Evolutionary conservation across 2,797 vertebrate species (phyloP).

Genomic region (Heterohyrax brucei): DNA sequence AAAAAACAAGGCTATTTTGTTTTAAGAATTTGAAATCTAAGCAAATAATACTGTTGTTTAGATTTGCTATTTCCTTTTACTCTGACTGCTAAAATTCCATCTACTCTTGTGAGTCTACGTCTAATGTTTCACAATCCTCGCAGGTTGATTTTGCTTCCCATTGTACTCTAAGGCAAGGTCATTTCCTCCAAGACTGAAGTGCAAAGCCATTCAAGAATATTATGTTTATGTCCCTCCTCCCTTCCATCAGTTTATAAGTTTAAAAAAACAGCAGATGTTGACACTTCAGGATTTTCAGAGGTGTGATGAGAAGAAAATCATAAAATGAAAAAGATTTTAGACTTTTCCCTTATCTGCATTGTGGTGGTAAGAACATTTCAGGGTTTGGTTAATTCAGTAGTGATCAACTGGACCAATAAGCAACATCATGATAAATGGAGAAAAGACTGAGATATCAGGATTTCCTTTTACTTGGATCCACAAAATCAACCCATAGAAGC

Average conservation of each 20-base stretch:
- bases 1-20: background rate
- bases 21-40: conserved; percentile 15
- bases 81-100: background rate
- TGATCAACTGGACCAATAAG: background rate
- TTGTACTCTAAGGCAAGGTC: background rate
- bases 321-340: background rate
- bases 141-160: background rate
- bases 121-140: background rate
- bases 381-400: background rate
- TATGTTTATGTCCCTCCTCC: background rate
- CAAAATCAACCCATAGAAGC: too few relatives aligned
- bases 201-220: background rate
- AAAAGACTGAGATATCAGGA: too few relatives aligned
- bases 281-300: background rate
- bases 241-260: background rate
- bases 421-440: too few relatives aligned
- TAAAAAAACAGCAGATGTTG: background rate
- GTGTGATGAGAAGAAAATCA: background rate
- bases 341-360: background rate
- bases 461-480: too few relatives aligned
- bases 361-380: conserved; percentile 18
- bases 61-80: background rate
- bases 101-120: background rate
- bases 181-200: background rate
- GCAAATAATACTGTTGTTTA: background rate